A percentile compares a stretch with the other conserved stretches of the same genome.
Conservation (phyloP, 2,797 vertebrate species). For the Falco columbarius region DNA sequence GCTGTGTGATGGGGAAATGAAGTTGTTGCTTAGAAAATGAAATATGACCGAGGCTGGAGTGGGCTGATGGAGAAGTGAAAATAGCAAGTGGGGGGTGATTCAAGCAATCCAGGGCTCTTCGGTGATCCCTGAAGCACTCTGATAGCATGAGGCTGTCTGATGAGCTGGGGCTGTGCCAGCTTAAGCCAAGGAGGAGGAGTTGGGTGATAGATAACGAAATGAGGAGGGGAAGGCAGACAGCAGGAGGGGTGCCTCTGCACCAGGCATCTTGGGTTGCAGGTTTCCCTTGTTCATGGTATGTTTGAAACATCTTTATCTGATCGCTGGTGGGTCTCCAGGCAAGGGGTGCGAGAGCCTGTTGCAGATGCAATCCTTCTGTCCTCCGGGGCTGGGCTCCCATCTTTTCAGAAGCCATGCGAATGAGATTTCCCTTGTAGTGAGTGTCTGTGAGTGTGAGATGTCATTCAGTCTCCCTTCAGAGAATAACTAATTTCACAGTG, state of each 20-base stretch:
- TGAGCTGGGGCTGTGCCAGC: not conserved
- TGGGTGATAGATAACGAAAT: not conserved
- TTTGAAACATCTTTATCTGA: not conserved
- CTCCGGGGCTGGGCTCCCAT: not conserved
- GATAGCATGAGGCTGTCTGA: not conserved
- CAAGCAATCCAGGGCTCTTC: not conserved
- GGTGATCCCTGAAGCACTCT: not conserved
- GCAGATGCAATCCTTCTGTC: not conserved
- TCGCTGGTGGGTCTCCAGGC: not conserved
- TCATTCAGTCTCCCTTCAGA: not conserved
- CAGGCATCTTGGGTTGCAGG: not conserved
- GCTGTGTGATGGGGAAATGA: not conserved
- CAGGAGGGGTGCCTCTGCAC: not conserved
- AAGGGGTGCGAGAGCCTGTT: not conserved
- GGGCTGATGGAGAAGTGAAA: not conserved
- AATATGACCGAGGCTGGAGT: not conserved
- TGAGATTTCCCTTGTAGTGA: not conserved
- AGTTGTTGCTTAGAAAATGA: not conserved
- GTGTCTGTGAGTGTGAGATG: not conserved
- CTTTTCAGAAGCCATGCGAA: not conserved
- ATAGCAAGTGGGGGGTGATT: not conserved
- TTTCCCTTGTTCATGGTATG: not conserved
- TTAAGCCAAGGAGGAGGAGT: not conserved
- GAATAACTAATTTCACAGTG: constrained; percentile 4
- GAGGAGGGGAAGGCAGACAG: not conserved